Evolutionary conservation across 1,140 invertebrate species (phyloP).

Genomic region (Sogatella furcifera): DNA sequence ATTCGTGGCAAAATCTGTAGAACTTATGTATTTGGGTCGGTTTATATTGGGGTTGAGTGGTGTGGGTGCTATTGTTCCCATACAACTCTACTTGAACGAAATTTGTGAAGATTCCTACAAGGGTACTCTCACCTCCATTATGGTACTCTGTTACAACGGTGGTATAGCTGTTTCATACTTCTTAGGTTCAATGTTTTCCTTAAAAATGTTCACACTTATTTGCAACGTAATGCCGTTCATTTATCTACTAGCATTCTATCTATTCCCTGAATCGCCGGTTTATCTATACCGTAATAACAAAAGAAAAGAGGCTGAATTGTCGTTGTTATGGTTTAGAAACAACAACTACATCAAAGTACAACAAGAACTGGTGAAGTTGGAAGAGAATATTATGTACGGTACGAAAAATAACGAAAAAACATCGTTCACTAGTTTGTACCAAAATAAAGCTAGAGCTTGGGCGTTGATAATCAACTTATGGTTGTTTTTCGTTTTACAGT

Average conservation of each 20-base stretch:
- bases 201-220: no score
- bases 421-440: no score
- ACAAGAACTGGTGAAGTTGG: slow-evolving; percentile 9
- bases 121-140: slow-evolving; percentile 68
- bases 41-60: slow-evolving; percentile 62
- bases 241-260: no score
- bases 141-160: slow-evolving; percentile 67
- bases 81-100: slow-evolving; percentile 79
- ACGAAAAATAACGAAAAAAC: no score
- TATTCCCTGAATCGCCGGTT: no score
- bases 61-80: slow-evolving; percentile 66
- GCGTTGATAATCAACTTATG: no score
- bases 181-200: slow-evolving; percentile 43
- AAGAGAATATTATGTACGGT: neutral
- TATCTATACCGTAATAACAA: slow-evolving; percentile 30
- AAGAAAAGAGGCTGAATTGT: slow-evolving; percentile 38
- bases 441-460: no score
- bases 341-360: slow-evolving; percentile 35
- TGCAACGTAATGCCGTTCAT: no score
- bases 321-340: slow-evolving; percentile 48
- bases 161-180: slow-evolving; percentile 69
- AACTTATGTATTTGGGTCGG: slow-evolving; percentile 54
- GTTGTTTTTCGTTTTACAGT: no score
- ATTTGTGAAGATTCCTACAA: slow-evolving; percentile 69
- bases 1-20: slow-evolving; percentile 44